Conservation (phyloP, 2,797 vertebrate species). For the Spinus pinus region DNA sequence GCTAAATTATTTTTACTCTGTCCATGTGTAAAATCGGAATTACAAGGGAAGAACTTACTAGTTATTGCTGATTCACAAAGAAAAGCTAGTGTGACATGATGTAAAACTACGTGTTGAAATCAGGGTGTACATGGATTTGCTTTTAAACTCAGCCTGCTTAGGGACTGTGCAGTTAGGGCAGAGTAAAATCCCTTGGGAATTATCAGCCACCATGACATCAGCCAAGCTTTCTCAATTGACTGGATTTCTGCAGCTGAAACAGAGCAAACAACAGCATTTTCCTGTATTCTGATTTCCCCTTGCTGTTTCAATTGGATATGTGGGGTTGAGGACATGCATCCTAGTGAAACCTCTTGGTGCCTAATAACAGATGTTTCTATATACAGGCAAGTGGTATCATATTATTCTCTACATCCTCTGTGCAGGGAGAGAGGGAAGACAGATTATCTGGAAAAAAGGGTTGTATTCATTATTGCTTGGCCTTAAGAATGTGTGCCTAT, state of each 20-base stretch:
- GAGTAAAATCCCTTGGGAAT: conserved; percentile 9
- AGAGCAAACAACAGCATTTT: conserved; percentile 15
- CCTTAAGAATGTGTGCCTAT: conserved; percentile 74
- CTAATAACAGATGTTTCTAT: conserved; percentile 61
- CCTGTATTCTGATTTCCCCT: conserved; percentile 29
- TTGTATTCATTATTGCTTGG: conserved; percentile 69
- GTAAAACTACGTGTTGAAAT: conserved; percentile 32
- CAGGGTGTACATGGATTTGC: conserved; percentile 15
- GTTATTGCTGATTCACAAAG: conserved; percentile 26
- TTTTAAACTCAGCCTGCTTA: conserved; percentile 33
- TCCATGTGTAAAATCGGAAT: background rate
- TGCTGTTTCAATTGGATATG: conserved; percentile 13
- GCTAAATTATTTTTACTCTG: background rate
- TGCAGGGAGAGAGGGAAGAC: conserved; percentile 4
- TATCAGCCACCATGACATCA: conserved; percentile 30
- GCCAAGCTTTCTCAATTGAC: conserved; percentile 44
- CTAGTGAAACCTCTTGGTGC: conserved; percentile 26
- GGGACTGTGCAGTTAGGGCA: background rate
- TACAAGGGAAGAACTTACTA: background rate
- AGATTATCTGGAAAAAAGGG: conserved; percentile 53
- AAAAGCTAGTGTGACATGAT: conserved; percentile 33
- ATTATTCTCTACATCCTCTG: conserved; percentile 40
- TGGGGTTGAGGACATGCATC: background rate
- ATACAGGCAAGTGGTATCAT: conserved; percentile 26
- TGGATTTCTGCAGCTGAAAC: conserved; percentile 3